Conservation (phyloP, 2,888 invertebrate species). For the Chrysina gloriosa region DNA sequence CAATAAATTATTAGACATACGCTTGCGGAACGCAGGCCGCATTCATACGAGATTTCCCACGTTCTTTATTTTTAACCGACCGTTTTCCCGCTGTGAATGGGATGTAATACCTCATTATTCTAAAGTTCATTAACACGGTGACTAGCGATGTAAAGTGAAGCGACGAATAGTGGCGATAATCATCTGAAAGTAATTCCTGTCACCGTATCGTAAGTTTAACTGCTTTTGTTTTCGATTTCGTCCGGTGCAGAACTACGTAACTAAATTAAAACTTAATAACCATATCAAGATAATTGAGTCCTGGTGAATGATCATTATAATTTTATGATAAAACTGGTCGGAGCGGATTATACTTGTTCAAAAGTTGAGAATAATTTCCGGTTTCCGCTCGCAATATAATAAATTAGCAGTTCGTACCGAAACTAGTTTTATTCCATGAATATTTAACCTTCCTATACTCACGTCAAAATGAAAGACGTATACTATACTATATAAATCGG, state of each 20-base stretch:
- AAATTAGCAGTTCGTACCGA: not conserved
- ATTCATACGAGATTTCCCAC: slow-evolving; percentile 4
- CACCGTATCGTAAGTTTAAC: too few species aligned
- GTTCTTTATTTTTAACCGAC: not conserved
- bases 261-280: not conserved
- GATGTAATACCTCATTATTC: not conserved
- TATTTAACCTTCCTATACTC: too few species aligned
- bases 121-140: not conserved
- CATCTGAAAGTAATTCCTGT: too few species aligned
- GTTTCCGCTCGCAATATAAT: slow-evolving; percentile 1
- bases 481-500: too few species aligned
- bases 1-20: not conserved
- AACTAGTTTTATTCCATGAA: slow-evolving; percentile 8
- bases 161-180: too few species aligned
- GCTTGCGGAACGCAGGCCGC: not conserved
- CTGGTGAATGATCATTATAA: not conserved
- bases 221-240: too few species aligned
- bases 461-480: too few species aligned
- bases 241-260: not conserved
- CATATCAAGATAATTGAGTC: not conserved
- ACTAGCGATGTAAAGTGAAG: not conserved
- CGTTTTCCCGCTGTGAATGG: not conserved
- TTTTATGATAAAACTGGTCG: not conserved
- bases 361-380: slow-evolving; percentile 21
- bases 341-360: not conserved